Base-by-base conservation (phyloP, 2,888 invertebrate species). In the Pantelozetes paolii region DNA sequence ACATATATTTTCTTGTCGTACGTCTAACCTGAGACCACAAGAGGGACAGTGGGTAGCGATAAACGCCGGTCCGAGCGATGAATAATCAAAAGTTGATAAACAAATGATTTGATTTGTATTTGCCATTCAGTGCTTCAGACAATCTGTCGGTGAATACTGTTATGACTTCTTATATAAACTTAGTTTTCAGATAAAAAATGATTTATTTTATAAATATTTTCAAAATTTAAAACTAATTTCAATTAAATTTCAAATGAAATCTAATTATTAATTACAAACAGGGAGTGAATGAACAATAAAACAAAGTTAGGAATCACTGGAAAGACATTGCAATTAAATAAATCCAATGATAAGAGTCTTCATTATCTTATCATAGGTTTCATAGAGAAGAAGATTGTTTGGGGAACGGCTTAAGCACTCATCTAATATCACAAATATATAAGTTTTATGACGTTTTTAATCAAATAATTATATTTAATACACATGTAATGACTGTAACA, bases 1-100 rank as follows among this genome's bases (percentile, higher is more conserved):
- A 69, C 69, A 40, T 13, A 42, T 40, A 69, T 26, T 42, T 45
- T 69, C 42, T 45, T 69, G 42, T 45, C 45, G 69, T 26, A 69
- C 42, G 45, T 69, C 45, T 6, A 69, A 23, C 20, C 28, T 20
- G 40, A 69, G 26, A 15, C 69, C 69, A 69, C 69, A 69, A 8
- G 42, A 32, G 45, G 69, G 69, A 18, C 69, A 69, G 23, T 69
- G 26, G 45, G 45, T 26, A 0, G 45, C 42, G 15, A 69, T 45
- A 69, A 18, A n/a, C 6, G 69, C 1, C 28, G 69, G 45, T 23
- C 69, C 69, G 15, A 45, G 23, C 11, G 28, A 23, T 20, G 69
- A 42, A 15, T 45, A 45, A 2, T 69, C 69, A 45, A 69, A 69
- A 1, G 45, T 69, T 28, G 69, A 69, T 5, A 69, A 45, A 69